These are phyloP conservation scores for Falco columbarius DNA, from an alignment of 2,797 vertebrate species.

Conservation along the genomic window DNA sequence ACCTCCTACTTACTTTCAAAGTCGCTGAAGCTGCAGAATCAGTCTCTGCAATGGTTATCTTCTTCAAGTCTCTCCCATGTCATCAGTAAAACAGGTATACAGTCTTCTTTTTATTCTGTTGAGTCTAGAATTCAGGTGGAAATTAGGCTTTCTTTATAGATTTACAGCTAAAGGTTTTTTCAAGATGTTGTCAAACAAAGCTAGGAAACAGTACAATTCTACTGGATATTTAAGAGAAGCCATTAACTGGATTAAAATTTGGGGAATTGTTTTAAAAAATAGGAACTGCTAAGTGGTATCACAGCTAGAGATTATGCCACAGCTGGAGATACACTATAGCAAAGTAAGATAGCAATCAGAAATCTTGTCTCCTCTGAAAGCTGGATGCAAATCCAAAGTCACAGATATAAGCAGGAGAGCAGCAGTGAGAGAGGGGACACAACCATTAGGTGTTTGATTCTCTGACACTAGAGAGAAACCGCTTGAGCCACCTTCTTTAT, in stretches of 20 bases:
- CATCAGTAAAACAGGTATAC: background rate
- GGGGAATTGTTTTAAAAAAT: background rate
- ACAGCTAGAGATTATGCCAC: background rate
- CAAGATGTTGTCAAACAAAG: background rate
- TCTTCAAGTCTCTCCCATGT: background rate
- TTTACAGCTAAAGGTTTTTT: background rate
- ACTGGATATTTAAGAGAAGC: background rate
- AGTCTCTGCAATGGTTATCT: background rate
- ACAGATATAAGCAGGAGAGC: background rate
- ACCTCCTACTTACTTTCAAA: background rate
- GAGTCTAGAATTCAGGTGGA: background rate
- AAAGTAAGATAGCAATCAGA: background rate
- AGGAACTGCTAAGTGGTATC: background rate
- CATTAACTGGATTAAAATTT: background rate
- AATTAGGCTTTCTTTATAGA: background rate
- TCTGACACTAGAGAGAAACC: background rate
- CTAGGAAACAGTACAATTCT: background rate
- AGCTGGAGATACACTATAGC: background rate
- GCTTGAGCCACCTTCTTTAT: background rate
- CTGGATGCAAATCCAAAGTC: background rate
- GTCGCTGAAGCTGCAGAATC: conserved; percentile 11
- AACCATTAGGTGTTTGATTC: background rate
- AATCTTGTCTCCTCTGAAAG: background rate
- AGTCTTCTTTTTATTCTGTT: background rate
- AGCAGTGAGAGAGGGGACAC: background rate